Conservation (phyloP, 1,140 invertebrate genomes). For the Lethocerus indicus region DNA sequence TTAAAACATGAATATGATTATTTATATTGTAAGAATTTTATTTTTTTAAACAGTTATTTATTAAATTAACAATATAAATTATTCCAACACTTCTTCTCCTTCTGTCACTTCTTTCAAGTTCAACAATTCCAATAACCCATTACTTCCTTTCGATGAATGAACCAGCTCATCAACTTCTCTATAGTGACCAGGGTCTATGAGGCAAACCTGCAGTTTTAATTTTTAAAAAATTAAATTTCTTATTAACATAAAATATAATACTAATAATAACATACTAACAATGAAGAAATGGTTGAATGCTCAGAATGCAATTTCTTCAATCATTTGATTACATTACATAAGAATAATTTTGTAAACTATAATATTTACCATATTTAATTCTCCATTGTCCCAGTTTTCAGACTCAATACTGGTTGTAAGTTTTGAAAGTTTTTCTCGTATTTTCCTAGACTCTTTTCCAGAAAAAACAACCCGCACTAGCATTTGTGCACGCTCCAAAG, state of each 20-base stretch:
- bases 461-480: slow-evolving; percentile 56
- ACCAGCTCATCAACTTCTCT: slow-evolving; percentile 74
- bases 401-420: slow-evolving; percentile 55
- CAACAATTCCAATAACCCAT: slow-evolving; percentile 70
- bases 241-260: background rate
- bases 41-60: no score
- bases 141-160: slow-evolving; percentile 67
- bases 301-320: no score
- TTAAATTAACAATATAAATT: no score
- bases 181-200: slow-evolving; percentile 88
- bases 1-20: no score
- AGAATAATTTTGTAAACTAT: no score
- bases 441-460: slow-evolving; percentile 60
- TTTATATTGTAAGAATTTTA: no score
- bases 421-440: slow-evolving; percentile 59
- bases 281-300: background rate
- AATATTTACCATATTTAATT: slow-evolving; percentile 51
- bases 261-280: background rate
- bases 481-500: slow-evolving; percentile 92
- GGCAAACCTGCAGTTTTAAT: slow-evolving; percentile 37
- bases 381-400: slow-evolving; percentile 62
- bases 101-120: slow-evolving; percentile 84
- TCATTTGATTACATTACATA: no score
- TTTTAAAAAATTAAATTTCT: background rate
- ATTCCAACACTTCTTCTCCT: slow-evolving; percentile 59